Percentiles rank a stretch among this genome's conserved stretches.
Conservation (phyloP, 1,140 invertebrate genomes). For the Medauroidea extradentata region DNA sequence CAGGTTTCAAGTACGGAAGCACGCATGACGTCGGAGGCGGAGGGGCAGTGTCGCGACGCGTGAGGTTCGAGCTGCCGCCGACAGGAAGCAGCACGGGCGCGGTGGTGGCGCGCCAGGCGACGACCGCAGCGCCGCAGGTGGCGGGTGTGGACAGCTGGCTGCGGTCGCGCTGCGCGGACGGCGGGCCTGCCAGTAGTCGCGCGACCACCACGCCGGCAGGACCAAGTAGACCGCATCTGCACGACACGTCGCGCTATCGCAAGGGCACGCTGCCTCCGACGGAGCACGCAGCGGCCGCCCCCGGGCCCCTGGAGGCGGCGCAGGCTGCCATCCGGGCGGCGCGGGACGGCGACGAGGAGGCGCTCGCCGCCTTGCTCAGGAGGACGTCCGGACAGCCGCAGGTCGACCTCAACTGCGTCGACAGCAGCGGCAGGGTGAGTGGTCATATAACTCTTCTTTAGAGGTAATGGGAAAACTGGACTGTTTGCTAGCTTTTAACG, state of each 20-base stretch:
- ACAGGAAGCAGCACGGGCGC: not conserved
- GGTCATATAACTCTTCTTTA: no score
- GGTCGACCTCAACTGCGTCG: not conserved
- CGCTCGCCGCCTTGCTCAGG: not conserved
- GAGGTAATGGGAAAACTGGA: no score
- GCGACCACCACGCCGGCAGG: not conserved
- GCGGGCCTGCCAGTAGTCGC: not conserved
- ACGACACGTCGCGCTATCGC: constrained; percentile 38
- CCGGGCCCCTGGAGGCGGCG: not conserved
- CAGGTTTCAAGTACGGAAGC: no score
- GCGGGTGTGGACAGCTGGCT: constrained; percentile 16
- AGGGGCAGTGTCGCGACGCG: not conserved
- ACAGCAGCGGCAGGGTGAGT: constrained; percentile 9
- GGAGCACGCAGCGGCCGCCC: not conserved
- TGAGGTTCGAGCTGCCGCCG: constrained; percentile 9
- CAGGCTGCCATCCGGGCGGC: constrained; percentile 34
- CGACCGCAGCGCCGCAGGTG: not conserved
- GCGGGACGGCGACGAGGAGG: constrained; percentile 36
- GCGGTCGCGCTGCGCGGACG: not conserved
- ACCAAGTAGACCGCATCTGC: constrained; percentile 26
- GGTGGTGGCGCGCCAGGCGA: not conserved
- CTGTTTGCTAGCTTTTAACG: no score
- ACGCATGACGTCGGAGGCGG: not conserved
- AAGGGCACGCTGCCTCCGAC: constrained; percentile 41
- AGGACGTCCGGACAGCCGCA: not conserved